Evolutionary conservation across 2,888 invertebrate species (phyloP), one percentile per base, ranked within the genome.

Genomic region (Thecophora atra): DNA sequence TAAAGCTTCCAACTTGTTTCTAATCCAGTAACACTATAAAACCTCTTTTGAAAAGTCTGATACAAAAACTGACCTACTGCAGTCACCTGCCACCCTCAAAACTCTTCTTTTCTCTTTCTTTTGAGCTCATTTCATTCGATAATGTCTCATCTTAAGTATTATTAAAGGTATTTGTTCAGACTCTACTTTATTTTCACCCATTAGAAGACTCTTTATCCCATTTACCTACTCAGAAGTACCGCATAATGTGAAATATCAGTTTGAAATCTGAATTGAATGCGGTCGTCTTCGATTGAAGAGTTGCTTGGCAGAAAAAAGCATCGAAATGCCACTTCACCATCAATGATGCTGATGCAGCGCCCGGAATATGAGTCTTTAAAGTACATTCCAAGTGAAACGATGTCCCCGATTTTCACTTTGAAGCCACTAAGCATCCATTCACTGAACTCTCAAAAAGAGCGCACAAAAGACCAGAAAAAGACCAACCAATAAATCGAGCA

Each of bases 391-490:
- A 42, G 19, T 24, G 42, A 63, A 63, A 4, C 24, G 63, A 63
- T 63, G 63, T 63, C 44, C 63, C 24, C 63, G 63, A 63, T 42
- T 28, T 58, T 63, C 24, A 44, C 63, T 63, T 63, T 24, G 63
- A 24, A 42, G 42, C 19, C 28, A 24, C 58, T 58, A 58, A 58
- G 11, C 58, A 15, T 58, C 58, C 3, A 24, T 58, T 58, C 58
- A 58, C 15, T 24, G 58, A 58, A 58, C 58, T 28, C 24, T 58
- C 24, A 24, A 8, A 58, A 24, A 21, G 11, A n/a, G 58, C 24
- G 58, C 15, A 28, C 11, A 28, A 58, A 47, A 37, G 37, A 37
- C 37, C 37, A 37, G 37, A 37, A 37, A 11, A 47, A 47, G 47
- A 47, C 47, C 47, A n/a, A n/a, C 47, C 15, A 37, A 11, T 17